Evolutionary conservation across 2,888 invertebrate genomes (phyloP).

Genomic region (Tetranychus truncatus): DNA sequence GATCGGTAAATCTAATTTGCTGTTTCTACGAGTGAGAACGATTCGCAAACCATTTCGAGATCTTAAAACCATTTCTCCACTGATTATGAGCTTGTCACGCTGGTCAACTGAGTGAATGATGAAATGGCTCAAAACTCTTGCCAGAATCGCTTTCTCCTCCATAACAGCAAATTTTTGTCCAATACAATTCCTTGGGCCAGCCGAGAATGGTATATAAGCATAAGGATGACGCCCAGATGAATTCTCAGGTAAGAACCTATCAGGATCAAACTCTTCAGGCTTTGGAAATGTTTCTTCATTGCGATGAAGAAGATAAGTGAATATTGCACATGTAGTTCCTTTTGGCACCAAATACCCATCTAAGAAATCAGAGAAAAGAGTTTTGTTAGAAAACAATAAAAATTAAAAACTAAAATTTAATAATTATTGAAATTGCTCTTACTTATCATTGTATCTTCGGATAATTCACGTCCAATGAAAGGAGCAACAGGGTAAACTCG

Average conservation of each 20-base stretch:
- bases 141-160: constrained; percentile 25
- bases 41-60: constrained; percentile 14
- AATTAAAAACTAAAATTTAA: constrained; percentile 18
- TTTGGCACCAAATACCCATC: constrained; percentile 28
- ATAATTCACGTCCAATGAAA: constrained; percentile 30
- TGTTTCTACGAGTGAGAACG: not conserved
- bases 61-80: constrained; percentile 23
- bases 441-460: constrained; percentile 29
- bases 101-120: constrained; percentile 21
- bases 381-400: no score
- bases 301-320: constrained; percentile 29
- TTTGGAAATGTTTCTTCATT: constrained; percentile 32
- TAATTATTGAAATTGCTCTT: constrained; percentile 8
- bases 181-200: constrained; percentile 28
- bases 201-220: constrained; percentile 27
- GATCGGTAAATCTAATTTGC: not conserved
- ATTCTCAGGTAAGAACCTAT: constrained; percentile 29
- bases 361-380: constrained; percentile 4
- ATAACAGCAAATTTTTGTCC: constrained; percentile 27
- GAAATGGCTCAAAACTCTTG: constrained; percentile 23
- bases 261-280: constrained; percentile 34
- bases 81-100: constrained; percentile 22
- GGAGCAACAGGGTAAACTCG: constrained; percentile 35
- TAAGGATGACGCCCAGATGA: constrained; percentile 25
- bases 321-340: constrained; percentile 29